phyloP scores from a whole-genome alignment of 1,140 invertebrate genomes.

The Caenorhabditis remanei region DNA sequence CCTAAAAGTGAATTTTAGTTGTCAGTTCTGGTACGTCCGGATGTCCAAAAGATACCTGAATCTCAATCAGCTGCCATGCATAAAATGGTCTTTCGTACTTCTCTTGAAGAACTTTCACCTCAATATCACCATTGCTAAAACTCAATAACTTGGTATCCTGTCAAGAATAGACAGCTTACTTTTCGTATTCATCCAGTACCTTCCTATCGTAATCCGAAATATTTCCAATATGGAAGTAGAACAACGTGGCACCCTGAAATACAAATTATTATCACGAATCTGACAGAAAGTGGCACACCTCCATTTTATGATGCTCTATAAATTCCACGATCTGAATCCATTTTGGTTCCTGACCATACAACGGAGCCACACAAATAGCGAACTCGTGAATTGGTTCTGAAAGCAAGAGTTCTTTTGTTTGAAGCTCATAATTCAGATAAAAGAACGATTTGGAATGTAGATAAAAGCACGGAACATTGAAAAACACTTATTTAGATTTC shows the following conservation, averaged over 20 bases:
- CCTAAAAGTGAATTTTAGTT: not conserved
- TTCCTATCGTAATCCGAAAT: not conserved
- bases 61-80: slow-evolving; percentile 7
- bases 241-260: slow-evolving; percentile 21
- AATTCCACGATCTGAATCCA: slow-evolving; percentile 16
- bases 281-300: no score
- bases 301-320: slow-evolving; percentile 4
- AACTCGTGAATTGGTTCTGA: not conserved
- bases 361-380: not conserved
- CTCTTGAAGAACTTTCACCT: not conserved
- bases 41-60: not conserved
- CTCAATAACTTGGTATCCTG: not conserved
- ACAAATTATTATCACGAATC: no score
- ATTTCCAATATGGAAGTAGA: slow-evolving; percentile 19
- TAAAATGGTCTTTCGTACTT: slow-evolving; percentile 4
- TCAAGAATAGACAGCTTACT: not conserved
- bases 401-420: no score
- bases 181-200: not conserved
- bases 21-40: not conserved
- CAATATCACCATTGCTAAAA: not conserved
- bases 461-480: no score
- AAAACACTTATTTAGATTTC: no score
- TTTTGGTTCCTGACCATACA: slow-evolving; percentile 11
- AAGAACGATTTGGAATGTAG: no score
- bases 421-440: no score